Evolutionary conservation across 2,888 invertebrate genomes (phyloP).

Genomic region (Unio pictorum): DNA sequence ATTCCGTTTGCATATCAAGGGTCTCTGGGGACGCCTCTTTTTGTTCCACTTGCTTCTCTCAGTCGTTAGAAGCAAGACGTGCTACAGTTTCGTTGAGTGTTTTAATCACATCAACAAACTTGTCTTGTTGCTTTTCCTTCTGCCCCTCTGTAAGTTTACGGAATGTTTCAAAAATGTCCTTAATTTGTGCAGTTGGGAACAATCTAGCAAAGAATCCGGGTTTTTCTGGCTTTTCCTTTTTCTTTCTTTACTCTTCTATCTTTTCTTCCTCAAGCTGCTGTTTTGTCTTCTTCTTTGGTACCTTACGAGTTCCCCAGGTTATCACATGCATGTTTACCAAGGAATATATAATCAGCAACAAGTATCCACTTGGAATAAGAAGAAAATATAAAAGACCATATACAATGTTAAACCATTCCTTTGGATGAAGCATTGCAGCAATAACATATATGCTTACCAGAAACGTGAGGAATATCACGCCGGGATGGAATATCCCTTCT

Average conservation of each 20-base stretch:
- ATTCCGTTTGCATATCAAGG: conserved; percentile 2
- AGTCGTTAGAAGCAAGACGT: conserved; percentile 2
- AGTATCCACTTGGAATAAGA: conserved; percentile 66
- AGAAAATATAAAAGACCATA: conserved; percentile 64
- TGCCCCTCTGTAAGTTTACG: conserved; percentile 27
- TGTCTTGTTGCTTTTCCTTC: conserved; percentile 21
- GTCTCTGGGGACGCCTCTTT: not conserved
- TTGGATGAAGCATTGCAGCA: conserved; percentile 60
- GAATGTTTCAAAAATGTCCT: conserved; percentile 48
- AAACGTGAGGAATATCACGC: conserved; percentile 61
- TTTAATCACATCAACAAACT: conserved; percentile 15
- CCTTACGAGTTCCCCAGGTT: conserved; percentile 69
- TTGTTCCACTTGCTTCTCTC: conserved; percentile 17
- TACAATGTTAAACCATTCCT: conserved; percentile 64
- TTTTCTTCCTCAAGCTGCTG: conserved; percentile 76
- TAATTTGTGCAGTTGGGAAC: conserved; percentile 27
- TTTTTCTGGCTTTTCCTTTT: conserved; percentile 88
- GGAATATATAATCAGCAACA: conserved; percentile 67
- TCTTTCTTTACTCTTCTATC: conserved; percentile 77
- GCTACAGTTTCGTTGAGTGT: conserved; percentile 12
- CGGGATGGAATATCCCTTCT: conserved; percentile 60
- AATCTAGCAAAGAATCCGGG: conserved; percentile 73
- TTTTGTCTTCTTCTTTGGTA: conserved; percentile 57
- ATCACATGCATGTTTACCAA: conserved; percentile 65
- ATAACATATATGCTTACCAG: conserved; percentile 57